These are phyloP conservation scores for Orchestia grillus DNA, from an alignment of 1,140 invertebrate genomes.

Conservation along the genomic window DNA sequence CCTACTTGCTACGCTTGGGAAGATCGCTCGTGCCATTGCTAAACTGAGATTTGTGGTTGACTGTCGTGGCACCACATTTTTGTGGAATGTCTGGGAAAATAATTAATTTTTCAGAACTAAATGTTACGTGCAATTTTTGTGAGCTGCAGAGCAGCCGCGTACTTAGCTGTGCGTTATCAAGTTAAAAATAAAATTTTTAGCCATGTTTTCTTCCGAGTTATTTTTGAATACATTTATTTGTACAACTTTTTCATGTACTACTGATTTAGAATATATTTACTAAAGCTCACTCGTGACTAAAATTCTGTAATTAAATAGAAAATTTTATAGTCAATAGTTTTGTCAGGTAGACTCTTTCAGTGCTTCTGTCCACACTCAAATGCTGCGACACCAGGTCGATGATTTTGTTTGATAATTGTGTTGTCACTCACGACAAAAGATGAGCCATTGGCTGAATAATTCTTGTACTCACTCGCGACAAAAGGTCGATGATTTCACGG, in stretches of 20 bases:
- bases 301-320: neutral
- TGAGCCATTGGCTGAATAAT: neutral
- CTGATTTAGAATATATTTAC: neutral
- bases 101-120: neutral
- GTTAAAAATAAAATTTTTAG: neutral
- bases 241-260: neutral
- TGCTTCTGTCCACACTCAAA: too few relatives aligned
- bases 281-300: neutral
- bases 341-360: neutral
- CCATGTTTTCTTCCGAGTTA: neutral
- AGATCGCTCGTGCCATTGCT: neutral
- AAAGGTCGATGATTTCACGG: constrained; percentile 65
- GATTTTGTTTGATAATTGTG: too few relatives aligned
- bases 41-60: neutral
- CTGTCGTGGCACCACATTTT: neutral
- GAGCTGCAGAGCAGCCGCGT: neutral
- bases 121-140: neutral
- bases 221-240: neutral
- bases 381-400: too few relatives aligned
- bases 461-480: constrained; percentile 60
- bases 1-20: neutral
- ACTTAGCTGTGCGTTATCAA: neutral
- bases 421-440: too few relatives aligned
- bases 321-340: neutral
- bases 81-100: neutral